These are phyloP conservation scores for Lontra canadensis DNA, from an alignment of 2,113 vertebrate species.

Conservation along the genomic window DNA sequence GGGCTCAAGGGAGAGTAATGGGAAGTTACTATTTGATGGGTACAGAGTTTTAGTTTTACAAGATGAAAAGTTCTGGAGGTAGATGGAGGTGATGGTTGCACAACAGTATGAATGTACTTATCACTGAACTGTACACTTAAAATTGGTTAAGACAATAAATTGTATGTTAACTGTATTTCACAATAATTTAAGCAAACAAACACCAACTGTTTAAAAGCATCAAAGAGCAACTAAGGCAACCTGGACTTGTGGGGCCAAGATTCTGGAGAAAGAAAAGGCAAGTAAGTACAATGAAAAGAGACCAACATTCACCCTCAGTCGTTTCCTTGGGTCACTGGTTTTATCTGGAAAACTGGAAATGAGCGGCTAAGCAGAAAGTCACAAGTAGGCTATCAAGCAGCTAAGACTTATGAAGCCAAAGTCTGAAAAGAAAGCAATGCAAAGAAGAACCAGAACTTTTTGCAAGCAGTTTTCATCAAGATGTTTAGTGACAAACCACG, in stretches of 20 bases:
- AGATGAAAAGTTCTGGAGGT: not conserved
- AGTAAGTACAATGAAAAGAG: not conserved
- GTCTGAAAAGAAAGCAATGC: not conserved
- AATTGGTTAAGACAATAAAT: not conserved
- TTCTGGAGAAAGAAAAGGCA: conserved; percentile 29
- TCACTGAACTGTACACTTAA: not conserved
- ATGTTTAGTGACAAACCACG: not conserved
- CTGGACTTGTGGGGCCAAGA: not conserved
- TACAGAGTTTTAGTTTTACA: not conserved
- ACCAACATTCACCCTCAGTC: not conserved
- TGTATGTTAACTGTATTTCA: not conserved
- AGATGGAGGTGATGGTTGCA: not conserved
- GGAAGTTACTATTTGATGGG: not conserved
- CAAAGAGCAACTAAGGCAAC: not conserved
- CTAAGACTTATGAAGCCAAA: not conserved
- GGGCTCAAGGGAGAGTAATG: not conserved
- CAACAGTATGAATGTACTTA: not conserved
- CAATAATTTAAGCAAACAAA: not conserved
- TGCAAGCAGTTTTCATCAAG: not conserved
- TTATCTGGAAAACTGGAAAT: not conserved
- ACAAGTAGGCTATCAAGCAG: not conserved
- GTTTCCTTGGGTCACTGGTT: not conserved
- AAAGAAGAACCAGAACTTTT: not conserved
- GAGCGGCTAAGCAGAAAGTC: not conserved
- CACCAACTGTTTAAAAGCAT: not conserved